Percentiles rank a stretch among this genome's conserved stretches.
phyloP scores from a whole-genome alignment of 2,888 invertebrate species.

The Neria commutata region DNA sequence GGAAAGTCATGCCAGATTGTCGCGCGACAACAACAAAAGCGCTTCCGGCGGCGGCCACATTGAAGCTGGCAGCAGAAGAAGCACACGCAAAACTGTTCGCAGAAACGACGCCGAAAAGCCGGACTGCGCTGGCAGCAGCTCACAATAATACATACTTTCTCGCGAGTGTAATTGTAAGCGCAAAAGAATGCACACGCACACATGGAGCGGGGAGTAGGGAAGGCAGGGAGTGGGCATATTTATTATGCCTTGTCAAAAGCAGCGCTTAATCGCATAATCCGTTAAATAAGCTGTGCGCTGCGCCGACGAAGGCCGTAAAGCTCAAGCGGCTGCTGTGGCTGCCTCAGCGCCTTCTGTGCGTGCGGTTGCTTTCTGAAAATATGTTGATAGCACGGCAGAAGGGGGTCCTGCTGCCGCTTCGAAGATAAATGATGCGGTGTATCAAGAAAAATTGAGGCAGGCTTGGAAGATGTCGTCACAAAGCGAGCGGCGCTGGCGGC shows the following conservation, averaged over 20 bases:
- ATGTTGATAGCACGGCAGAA: not conserved
- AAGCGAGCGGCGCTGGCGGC: too few relatives aligned
- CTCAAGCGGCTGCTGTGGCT: not conserved
- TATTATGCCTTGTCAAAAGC: conserved; percentile 40
- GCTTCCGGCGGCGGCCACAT: too few relatives aligned
- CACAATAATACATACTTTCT: not conserved
- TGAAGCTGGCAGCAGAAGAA: too few relatives aligned
- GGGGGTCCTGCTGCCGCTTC: not conserved
- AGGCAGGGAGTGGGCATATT: too few relatives aligned
- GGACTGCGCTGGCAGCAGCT: not conserved
- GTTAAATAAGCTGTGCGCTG: conserved; percentile 35
- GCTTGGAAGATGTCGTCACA: too few relatives aligned
- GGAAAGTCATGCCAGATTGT: not conserved
- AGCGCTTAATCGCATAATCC: conserved; percentile 47
- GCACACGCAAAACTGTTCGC: too few relatives aligned
- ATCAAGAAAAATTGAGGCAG: too few relatives aligned
- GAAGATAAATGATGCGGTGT: not conserved
- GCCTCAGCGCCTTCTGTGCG: not conserved
- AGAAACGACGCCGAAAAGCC: not conserved
- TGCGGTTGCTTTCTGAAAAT: too few relatives aligned
- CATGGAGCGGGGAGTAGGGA: too few relatives aligned
- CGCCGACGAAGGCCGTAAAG: not conserved
- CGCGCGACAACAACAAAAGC: too few relatives aligned
- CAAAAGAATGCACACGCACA: too few relatives aligned
- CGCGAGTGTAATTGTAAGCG: too few relatives aligned